Percentiles rank a stretch among this genome's conserved stretches.
phyloP scores from a whole-genome alignment of 2,888 invertebrate genomes.

The Drepanosiphum platanoidis region DNA sequence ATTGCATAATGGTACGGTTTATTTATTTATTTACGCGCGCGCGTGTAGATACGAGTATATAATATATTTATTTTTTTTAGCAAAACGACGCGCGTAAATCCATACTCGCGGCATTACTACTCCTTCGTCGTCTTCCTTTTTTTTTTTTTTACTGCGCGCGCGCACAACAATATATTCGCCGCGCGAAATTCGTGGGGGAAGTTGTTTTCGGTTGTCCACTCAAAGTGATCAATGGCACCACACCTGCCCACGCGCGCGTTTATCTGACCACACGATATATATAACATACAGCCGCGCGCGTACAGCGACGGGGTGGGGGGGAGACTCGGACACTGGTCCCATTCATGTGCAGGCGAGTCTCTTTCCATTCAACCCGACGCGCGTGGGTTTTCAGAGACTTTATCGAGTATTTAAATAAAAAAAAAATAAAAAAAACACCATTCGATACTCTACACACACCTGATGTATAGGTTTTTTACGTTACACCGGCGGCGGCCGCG shows the following conservation, averaged over 20 bases:
- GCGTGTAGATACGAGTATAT: too few species aligned
- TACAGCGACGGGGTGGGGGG: neutral
- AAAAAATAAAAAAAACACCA: neutral
- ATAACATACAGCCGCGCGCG: neutral
- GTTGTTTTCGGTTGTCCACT: slow-evolving; percentile 39
- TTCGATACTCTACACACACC: neutral
- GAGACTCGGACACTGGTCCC: slow-evolving; percentile 12
- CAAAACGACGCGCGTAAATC: slow-evolving; percentile 10
- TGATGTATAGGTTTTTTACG: neutral
- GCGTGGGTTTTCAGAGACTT: slow-evolving; percentile 36
- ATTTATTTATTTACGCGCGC: neutral
- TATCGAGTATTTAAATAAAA: neutral
- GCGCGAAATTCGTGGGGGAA: slow-evolving; percentile 14
- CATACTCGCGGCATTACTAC: slow-evolving; percentile 16
- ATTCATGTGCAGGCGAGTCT: slow-evolving; percentile 46
- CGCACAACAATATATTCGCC: neutral
- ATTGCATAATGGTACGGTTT: neutral
- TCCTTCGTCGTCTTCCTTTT: neutral
- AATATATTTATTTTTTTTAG: neutral
- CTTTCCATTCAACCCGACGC: slow-evolving; percentile 30
- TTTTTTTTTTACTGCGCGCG: neutral
- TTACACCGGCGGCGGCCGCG: neutral
- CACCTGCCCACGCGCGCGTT: slow-evolving; percentile 35
- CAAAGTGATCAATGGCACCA: slow-evolving; percentile 47
- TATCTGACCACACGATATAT: slow-evolving; percentile 1